These are phyloP conservation scores for Phragmatobia fuliginosa DNA, from an alignment of 2,888 invertebrate species.

Conservation along the genomic window DNA sequence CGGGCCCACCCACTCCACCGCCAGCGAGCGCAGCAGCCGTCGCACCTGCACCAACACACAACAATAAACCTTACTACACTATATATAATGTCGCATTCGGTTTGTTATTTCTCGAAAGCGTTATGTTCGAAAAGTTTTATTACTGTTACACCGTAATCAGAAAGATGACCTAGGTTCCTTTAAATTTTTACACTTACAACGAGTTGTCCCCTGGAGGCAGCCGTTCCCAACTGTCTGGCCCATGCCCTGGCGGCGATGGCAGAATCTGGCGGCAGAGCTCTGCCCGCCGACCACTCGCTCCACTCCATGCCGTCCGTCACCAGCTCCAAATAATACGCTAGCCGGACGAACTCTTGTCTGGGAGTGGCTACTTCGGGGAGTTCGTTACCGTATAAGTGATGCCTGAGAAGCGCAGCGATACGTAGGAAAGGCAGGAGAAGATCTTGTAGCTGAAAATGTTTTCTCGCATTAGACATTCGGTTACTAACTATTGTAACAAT, in stretches of 20 bases:
- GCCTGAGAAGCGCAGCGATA: constrained; percentile 92
- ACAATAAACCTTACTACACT: too few species aligned
- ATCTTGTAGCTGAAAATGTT: constrained; percentile 88
- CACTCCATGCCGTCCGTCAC: constrained; percentile 64
- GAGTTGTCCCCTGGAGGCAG: constrained; percentile 71
- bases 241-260: constrained; percentile 58
- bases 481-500: too few species aligned
- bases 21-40: constrained; percentile 90
- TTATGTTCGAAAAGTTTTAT: too few species aligned
- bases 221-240: constrained; percentile 68
- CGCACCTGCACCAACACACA: constrained; percentile 81
- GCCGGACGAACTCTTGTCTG: constrained; percentile 91
- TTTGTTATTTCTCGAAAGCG: too few species aligned
- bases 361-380: constrained; percentile 89
- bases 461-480: background rate
- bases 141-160: too few species aligned
- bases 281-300: constrained; percentile 57
- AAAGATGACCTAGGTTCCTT: background rate
- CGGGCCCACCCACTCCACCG: constrained; percentile 93
- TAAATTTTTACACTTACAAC: constrained; percentile 62
- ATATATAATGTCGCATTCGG: too few species aligned
- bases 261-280: constrained; percentile 52
- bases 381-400: constrained; percentile 93
- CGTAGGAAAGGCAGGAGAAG: constrained; percentile 94
- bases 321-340: constrained; percentile 93